phyloP scores from a whole-genome alignment of 1,140 invertebrate species.

The Phenacoccus solenopsis region DNA sequence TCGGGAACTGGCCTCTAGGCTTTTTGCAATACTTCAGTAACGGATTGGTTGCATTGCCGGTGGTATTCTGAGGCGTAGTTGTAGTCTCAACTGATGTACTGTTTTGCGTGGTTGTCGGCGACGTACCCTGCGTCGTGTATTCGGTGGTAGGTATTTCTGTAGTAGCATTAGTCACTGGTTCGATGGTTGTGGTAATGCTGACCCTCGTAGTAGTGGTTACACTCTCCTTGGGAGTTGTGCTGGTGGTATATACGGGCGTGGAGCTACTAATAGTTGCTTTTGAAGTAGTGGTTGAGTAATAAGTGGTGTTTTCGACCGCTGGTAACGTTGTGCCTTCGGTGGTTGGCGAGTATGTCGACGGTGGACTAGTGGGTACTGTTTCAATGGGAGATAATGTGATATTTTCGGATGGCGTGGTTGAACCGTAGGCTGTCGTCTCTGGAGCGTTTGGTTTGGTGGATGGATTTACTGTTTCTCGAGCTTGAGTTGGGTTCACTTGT shows the following conservation, averaged over 20 bases:
- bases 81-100: slow-evolving; percentile 21
- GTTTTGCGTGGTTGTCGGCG: slow-evolving; percentile 26
- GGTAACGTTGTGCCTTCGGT: slow-evolving; percentile 18
- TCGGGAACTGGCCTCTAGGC: slow-evolving; percentile 44
- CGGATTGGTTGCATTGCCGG: slow-evolving; percentile 5
- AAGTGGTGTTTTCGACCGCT: slow-evolving; percentile 19
- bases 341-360: not conserved
- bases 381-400: not conserved
- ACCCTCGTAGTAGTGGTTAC: not conserved
- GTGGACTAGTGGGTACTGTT: slow-evolving; percentile 8
- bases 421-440: slow-evolving; percentile 23
- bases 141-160: slow-evolving; percentile 25
- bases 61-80: slow-evolving; percentile 10
- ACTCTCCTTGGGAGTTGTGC: not conserved
- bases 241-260: too few species aligned
- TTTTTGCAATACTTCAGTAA: slow-evolving; percentile 26
- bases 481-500: not conserved
- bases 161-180: slow-evolving; percentile 20
- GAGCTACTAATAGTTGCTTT: not conserved
- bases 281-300: not conserved
- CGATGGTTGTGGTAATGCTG: not conserved
- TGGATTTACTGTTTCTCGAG: slow-evolving; percentile 4
- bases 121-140: slow-evolving; percentile 25
- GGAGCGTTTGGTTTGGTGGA: not conserved
- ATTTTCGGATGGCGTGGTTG: not conserved